Base-by-base conservation (phyloP, 2,888 invertebrate genomes). In the Ophion costatus region DNA sequence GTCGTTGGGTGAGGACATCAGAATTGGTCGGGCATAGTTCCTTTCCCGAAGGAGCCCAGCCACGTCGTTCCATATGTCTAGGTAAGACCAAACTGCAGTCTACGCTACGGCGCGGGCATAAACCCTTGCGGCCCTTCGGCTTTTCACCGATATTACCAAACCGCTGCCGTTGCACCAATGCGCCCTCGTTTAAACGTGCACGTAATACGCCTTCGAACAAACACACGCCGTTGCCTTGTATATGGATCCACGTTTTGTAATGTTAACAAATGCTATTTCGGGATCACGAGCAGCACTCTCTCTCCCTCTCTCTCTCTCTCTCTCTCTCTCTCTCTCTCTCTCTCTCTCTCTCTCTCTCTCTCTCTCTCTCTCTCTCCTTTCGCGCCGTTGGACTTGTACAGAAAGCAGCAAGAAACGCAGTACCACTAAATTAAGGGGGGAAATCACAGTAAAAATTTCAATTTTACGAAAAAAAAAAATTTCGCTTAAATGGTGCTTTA, bases 211-310 rank as follows among this genome's bases (percentile, higher is more conserved):
- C 63, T 67, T 64, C 80, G 51, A 45, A 51, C 76, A 80, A 67
- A 86, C 73, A 76, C 76, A 80, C 81, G 78, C 78, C 22, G 51
- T 14, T 45, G 45, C 61, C 82, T 24, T 70, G 56, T 63, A 73
- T 75, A 69, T 42, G 69, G 64, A 75, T 76, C 80, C 57, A 70
- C 74, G 69, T 81, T 82, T 75, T 80, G 76, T 78, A 91, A 90
- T 92, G 91, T 92, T 92, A 91, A 91, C 91, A 89, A 88, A 90
- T 91, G 91, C 91, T 92, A 92, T 92, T 92, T 90, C 91, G 89
- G 88, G 91, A 82, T 87, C 85, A 82, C 77, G 80, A 20, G 51
- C 33, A 56, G 29, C 64, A 10, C 11, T 61, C 42, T 33, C 45
- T 57, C 38, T 61, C 24, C 10, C 57, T 59, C 51, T 67, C 77